A percentile compares a stretch with the other conserved stretches of the same genome.
Evolutionary conservation across 2,888 invertebrate genomes (phyloP).

Genomic region (Latrodectus hesperus): DNA sequence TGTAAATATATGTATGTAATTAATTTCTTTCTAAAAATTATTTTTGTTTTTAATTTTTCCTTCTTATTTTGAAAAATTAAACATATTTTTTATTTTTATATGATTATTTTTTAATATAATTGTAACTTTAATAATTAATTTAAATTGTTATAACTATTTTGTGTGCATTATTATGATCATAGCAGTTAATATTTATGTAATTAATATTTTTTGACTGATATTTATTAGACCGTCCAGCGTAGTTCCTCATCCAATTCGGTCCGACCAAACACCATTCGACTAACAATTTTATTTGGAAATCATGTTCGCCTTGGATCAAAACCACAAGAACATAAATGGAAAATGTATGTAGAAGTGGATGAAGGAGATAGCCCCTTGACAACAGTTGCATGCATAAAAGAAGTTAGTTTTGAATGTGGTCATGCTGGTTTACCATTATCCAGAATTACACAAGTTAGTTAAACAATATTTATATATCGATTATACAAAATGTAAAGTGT

Average conservation of each 20-base stretch:
- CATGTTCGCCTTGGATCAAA: constrained; percentile 73
- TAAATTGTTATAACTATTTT: too few species aligned
- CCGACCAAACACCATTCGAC: constrained; percentile 49
- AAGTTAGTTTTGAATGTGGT: constrained; percentile 73
- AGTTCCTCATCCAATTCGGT: constrained; percentile 46
- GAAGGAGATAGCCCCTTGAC: constrained; percentile 71
- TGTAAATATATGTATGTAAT: too few species aligned
- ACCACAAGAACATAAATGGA: constrained; percentile 75
- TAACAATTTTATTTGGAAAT: constrained; percentile 74
- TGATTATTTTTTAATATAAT: too few species aligned
- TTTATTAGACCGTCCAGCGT: constrained; percentile 29
- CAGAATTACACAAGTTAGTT: constrained; percentile 63
- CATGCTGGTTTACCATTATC: constrained; percentile 71
- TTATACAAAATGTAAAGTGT: too few species aligned
- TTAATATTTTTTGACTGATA: too few species aligned
- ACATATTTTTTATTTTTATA: too few species aligned
- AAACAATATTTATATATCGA: neutral
- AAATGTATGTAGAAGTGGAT: constrained; percentile 75
- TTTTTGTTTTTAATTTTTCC: too few species aligned
- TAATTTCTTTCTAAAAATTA: too few species aligned
- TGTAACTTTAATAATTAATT: too few species aligned
- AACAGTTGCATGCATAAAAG: constrained; percentile 73
- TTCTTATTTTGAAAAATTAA: too few species aligned
- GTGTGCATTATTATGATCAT: too few species aligned
- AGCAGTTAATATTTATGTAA: too few species aligned